Base-by-base conservation (phyloP, 2,113 vertebrate genomes). In the Todiramphus saurophagus region DNA sequence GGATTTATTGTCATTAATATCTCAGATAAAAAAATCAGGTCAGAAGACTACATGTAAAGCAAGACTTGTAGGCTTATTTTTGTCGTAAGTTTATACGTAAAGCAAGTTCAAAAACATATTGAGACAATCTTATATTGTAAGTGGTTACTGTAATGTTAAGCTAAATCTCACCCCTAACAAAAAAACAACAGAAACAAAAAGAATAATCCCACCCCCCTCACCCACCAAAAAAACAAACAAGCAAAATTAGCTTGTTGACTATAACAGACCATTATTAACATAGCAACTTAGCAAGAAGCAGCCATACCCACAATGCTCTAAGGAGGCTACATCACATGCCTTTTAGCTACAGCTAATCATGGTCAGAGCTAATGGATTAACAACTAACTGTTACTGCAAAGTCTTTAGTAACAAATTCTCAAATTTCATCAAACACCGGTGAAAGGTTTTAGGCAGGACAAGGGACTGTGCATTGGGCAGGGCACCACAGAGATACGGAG, bases 1-100 rank as follows among this genome's bases (percentile, higher is more conserved):
- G 87, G 81, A 98, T 97, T 97, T 98, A 97, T 92, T 91, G 72
- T 80, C 90, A 81, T 93, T 75, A 96, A 69, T 73, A 96, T 50
- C 51, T 94, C 93, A 72, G 91, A 72, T 30, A 53, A 53, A 53
- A 53, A 75, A 88, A 77, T 86, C 95, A 90, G 91, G 87, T 94
- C 77, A 53, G 86, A 93, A 94, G 43, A 67, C n/a, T 48, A 10
- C 51, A 63, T 13, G 13, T 21, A 91, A 97, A 94, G 44, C n/a
- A 82, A 93, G 83, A 37, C 25, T 67, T 25, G 6, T 28, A 79
- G 70, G 14, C 53, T 91, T 93, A 53, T 77, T 95, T 97, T 93
- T 91, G 30, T 69, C 59, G 13, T 58, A 94, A 93, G 56, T 72
- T 66, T 68, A 14, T 63, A 43, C 53, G 62, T 10, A 88, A 96